A percentile compares a stretch with the other conserved stretches of the same genome.
These are phyloP conservation scores for Cherax destructor DNA, from an alignment of 1,140 invertebrate species.

Conservation along the genomic window DNA sequence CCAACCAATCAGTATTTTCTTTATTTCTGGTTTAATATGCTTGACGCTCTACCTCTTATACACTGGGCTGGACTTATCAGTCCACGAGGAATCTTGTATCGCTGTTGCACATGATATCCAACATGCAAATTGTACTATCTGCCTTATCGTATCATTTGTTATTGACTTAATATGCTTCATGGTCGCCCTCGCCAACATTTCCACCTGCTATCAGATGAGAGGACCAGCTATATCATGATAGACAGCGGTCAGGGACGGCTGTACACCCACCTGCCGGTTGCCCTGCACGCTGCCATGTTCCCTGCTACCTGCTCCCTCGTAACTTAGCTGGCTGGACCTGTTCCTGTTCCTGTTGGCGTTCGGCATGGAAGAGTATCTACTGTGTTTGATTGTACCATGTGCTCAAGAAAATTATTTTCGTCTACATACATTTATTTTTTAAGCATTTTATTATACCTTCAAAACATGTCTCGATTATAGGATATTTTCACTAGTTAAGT, in stretches of 20 bases:
- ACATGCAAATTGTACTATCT: constrained; percentile 36
- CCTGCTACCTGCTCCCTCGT: constrained; percentile 1
- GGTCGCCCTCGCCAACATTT: constrained; percentile 19
- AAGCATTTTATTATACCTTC: too few species aligned
- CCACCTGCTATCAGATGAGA: constrained; percentile 23
- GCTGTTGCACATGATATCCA: constrained; percentile 2
- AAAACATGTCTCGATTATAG: too few species aligned
- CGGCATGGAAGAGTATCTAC: background rate
- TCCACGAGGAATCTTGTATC: background rate
- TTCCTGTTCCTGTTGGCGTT: background rate
- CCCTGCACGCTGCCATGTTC: background rate
- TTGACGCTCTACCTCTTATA: background rate
- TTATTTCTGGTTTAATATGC: background rate
- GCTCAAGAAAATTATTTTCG: too few species aligned
- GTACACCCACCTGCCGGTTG: too few species aligned
- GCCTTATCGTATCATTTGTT: constrained; percentile 36
- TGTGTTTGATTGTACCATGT: too few species aligned
- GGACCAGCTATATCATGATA: constrained; percentile 8
- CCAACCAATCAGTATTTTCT: background rate
- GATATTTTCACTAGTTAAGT: too few species aligned
- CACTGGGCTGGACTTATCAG: background rate
- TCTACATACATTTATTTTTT: too few species aligned
- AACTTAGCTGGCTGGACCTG: background rate
- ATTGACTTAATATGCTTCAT: constrained; percentile 23
- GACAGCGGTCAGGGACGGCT: background rate